Evolutionary conservation across 2,888 invertebrate genomes (phyloP), one percentile per base, ranked within the genome.

Genomic region (Embidobia sp.): DNA sequence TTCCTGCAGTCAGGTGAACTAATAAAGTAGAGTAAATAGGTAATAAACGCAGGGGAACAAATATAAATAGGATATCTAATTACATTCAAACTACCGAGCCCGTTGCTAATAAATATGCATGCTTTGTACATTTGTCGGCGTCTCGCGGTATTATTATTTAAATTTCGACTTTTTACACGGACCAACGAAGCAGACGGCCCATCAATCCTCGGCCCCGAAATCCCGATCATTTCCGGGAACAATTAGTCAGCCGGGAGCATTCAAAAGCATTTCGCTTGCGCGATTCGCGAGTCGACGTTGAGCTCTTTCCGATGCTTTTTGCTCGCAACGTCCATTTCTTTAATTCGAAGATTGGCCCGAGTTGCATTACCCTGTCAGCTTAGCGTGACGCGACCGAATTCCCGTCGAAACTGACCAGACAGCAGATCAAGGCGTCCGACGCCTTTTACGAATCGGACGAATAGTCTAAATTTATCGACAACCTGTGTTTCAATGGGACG

Each of bases 391-490:
- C 42, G 26, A 6, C 35, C 44, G 33, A 66, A 59, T 76, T 66
- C 35, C 29, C 37, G 57, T 29, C 31, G 46, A 72, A 64, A 76
- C 77, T 79, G 80, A 72, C 79, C 79, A 72, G 73, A 76, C 63
- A 42, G 61, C 22, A 46, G 73, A 76, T 76, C 51, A 77, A 84
- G 85, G 83, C 81, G 82, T 82, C 83, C 79, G 18, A 81, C 59
- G 73, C 78, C 70, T 69, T 69, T 77, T 61, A 79, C 77, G 75
- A 83, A 80, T 85, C 80, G 80, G 78, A 66, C 79, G 85, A 80
- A 82, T 83, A 82, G 81, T 80, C 83, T 85, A 83, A 87, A 86
- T 87, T 88, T 89, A 89, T 89, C 87, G 89, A 89, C 88, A 89
- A 88, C 87, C 86, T 87, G 88, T 87, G 83, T 35, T 61, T 82